Evolutionary conservation across 2,888 invertebrate species (phyloP), one percentile per base, ranked within the genome.

Genomic region (Drosophila monieri): DNA sequence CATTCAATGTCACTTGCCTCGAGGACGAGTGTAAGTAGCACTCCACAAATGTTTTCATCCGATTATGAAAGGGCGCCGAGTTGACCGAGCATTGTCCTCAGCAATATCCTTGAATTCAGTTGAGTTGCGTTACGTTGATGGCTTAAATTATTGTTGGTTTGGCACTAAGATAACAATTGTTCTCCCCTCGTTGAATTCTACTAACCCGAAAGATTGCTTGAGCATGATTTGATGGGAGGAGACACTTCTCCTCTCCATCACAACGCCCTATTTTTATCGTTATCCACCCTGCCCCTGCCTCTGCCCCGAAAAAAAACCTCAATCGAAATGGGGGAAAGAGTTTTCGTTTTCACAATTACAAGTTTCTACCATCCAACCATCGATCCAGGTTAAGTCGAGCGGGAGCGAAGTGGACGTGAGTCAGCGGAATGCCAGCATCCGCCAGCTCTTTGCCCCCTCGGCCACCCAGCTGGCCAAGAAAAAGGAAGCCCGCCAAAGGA

Each of bases 381-480:
- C 70, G 62, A 56, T 80, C 81, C 78, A 89, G 89, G 88, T 88
- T 78, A 86, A 84, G 74, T 80, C 57, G 75, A 55, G 62, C 53
- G 65, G 53, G 51, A 73, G 76, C 68, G 79, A 80, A 73, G 66
- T 84, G 69, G 77, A 70, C 48, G 73, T 72, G 35, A 67, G 54
- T n/a, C 80, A 88, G 53, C 90, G 90, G 62, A 89, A 90, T 75
- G 89, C 84, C 68, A 89, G 84, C 71, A 79, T 89, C 77, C 86
- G 90, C 69, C 88, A 79, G 68, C 77, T 89, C 62, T 90, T 89
- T 75, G 84, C 88, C 51, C 81, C 85, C 43, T 58, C 86, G 15
- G 52, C 83, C n/a, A 64, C 74, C 6, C 15, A 54, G 15, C 37
- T 78, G 73, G 77, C 88, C 14, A 74, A 69, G 44, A 68, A 69